Percentiles rank a stretch among this genome's conserved stretches.
These are phyloP conservation scores for Bubalus kerabau DNA, from an alignment of 2,113 vertebrate genomes.

Conservation along the genomic window DNA sequence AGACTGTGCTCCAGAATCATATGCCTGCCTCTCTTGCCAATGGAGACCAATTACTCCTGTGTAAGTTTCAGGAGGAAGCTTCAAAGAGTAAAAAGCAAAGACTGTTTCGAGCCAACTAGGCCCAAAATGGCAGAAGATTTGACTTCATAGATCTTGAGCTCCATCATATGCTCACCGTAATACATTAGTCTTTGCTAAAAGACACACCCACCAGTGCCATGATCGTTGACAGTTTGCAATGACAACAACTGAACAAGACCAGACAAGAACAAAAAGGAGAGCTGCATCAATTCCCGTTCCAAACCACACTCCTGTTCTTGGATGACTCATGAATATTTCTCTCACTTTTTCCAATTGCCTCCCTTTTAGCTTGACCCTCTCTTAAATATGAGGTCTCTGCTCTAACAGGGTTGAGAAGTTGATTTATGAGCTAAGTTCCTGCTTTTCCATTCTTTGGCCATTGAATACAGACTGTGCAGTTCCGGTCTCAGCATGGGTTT, in stretches of 20 bases:
- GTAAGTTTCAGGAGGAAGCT: background rate
- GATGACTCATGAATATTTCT: background rate
- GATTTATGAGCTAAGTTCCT: background rate
- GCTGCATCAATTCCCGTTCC: background rate
- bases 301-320: background rate
- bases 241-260: background rate
- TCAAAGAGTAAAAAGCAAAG: background rate
- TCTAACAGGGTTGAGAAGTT: background rate
- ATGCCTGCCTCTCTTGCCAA: background rate
- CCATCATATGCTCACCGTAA: background rate
- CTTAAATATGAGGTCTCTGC: background rate
- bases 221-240: background rate
- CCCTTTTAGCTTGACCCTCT: background rate
- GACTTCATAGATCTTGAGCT: background rate
- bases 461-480: background rate
- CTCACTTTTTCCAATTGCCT: background rate
- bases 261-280: background rate
- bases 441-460: background rate
- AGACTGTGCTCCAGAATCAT: background rate
- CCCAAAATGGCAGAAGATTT: background rate
- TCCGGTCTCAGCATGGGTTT: background rate
- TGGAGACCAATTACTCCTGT: background rate
- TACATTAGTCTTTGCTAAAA: background rate
- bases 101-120: background rate
- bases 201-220: background rate